Conservation (phyloP, 2,888 invertebrate genomes). For the Ornithoptera priamus region DNA sequence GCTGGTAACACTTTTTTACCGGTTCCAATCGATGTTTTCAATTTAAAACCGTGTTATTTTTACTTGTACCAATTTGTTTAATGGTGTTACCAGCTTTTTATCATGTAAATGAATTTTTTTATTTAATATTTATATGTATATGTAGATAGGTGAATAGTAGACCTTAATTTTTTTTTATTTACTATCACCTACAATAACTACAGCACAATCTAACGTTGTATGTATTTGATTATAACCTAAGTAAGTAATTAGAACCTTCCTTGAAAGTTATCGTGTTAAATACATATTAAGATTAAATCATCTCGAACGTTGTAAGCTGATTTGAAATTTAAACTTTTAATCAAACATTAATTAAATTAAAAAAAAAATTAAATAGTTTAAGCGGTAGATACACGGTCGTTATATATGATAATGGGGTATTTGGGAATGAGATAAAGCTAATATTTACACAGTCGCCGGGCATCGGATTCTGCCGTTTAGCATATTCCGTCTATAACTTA, state of each 20-base stretch:
- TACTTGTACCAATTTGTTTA: background rate
- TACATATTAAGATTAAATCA: background rate
- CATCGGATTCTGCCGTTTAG: conserved; percentile 10
- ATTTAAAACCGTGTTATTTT: conserved; percentile 1
- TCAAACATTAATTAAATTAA: conserved; percentile 15
- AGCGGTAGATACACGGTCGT: conserved; percentile 21
- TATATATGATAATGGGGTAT: conserved; percentile 29
- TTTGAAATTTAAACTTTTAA: conserved; percentile 12
- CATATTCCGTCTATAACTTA: conserved; percentile 29
- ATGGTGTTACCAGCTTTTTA: background rate
- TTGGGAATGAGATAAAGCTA: conserved; percentile 32
- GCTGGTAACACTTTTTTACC: conserved; percentile 5
- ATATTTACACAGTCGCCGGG: conserved; percentile 32
- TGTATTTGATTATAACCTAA: no score
- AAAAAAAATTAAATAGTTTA: conserved; percentile 11
- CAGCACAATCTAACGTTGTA: no score
- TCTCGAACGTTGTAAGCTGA: background rate
- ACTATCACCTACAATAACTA: no score
- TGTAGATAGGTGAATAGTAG: no score
- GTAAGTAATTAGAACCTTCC: no score
- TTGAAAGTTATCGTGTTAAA: no score
- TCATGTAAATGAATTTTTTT: no score
- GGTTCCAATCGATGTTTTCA: conserved; percentile 7
- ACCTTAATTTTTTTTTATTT: no score
- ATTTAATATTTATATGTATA: no score